Evolutionary conservation across 2,888 invertebrate genomes (phyloP).

Genomic region (Syrista parreyssii): DNA sequence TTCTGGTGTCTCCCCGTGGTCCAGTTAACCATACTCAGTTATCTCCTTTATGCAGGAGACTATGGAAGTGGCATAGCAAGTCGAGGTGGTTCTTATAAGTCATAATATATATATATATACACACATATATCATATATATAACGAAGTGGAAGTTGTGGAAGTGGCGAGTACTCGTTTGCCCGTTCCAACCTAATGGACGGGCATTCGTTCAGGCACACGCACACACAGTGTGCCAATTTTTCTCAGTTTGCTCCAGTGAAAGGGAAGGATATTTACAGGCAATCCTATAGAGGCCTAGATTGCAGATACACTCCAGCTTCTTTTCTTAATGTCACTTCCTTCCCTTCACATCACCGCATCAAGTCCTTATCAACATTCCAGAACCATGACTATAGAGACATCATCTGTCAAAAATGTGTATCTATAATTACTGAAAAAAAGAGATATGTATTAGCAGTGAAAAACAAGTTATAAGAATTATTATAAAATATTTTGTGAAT

Average conservation of each 20-base stretch:
- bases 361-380: not conserved
- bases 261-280: conserved; percentile 46
- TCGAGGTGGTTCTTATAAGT: not conserved
- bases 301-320: conserved; percentile 23
- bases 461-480: too few species aligned
- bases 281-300: conserved; percentile 42
- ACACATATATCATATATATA: not conserved
- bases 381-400: not conserved
- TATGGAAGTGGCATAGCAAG: not conserved
- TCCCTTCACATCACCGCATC: not conserved
- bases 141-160: not conserved
- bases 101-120: not conserved
- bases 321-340: conserved; percentile 12
- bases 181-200: conserved; percentile 48
- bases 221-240: conserved; percentile 38
- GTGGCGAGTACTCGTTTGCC: conserved; percentile 13
- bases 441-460: too few species aligned
- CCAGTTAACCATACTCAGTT: not conserved
- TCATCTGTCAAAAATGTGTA: not conserved
- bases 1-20: not conserved
- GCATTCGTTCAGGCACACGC: conserved; percentile 13
- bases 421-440: not conserved
- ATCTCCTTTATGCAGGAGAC: not conserved
- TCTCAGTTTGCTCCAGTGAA: conserved; percentile 45
- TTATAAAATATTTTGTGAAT: not conserved